phyloP scores from a whole-genome alignment of 1,140 invertebrate genomes.

The Dendrolimus kikuchii region DNA sequence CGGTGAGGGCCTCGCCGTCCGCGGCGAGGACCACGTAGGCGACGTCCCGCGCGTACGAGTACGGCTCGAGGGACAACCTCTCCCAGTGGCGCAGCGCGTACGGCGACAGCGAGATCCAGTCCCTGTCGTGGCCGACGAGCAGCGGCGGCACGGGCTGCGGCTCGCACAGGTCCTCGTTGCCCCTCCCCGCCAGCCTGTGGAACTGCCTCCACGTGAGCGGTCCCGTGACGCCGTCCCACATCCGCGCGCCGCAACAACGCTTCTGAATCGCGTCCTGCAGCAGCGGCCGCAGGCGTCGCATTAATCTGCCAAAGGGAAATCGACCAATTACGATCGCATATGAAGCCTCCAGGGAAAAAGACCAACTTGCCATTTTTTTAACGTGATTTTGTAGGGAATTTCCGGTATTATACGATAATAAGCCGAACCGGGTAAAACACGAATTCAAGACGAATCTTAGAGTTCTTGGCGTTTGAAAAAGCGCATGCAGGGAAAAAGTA shows the following conservation, averaged over 20 bases:
- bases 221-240: conserved; percentile 92
- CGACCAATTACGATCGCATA: background rate
- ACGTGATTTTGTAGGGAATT: no score
- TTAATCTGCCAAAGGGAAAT: conserved; percentile 68
- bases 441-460: no score
- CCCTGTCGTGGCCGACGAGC: conserved; percentile 94
- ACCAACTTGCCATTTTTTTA: no score
- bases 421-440: no score
- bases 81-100: conserved; percentile 97
- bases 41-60: conserved; percentile 92
- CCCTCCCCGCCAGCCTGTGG: conserved; percentile 93
- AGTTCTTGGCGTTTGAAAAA: no score
- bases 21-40: conserved; percentile 96
- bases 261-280: conserved; percentile 97
- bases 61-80: conserved; percentile 93
- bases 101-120: conserved; percentile 94
- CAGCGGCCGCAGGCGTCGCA: conserved; percentile 91
- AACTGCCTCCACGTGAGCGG: conserved; percentile 98
- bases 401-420: no score
- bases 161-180: conserved; percentile 95
- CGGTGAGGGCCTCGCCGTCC: conserved; percentile 89
- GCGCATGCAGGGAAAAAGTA: no score
- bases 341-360: no score
- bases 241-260: conserved; percentile 85
- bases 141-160: conserved; percentile 96